Base-by-base conservation (phyloP, 2,888 invertebrate species). In the Sarcophaga variegata region DNA sequence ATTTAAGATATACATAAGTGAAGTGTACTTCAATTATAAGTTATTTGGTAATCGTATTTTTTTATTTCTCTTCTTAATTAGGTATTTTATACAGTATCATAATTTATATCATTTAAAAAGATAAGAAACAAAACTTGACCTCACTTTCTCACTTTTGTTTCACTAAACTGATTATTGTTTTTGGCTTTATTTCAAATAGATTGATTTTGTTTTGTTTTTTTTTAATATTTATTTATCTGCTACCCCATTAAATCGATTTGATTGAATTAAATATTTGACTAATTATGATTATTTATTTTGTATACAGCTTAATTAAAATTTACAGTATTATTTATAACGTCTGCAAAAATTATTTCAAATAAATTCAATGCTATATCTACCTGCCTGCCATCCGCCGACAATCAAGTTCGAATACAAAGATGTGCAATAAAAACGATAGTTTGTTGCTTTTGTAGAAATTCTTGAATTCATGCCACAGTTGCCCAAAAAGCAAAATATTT, bases 361-460 rank as follows among this genome's bases (percentile, higher is more conserved):
- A 64, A 74, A 69, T 63, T 47, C 66, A 63, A 60, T 66, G 45
- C 22, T 67, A 37, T 67, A 22, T 77, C 59, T 66, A 66, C 20
- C 60, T 20, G 12, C 54, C 20, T 20, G 12, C 54, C 20, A 69
- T 69, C 14, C 11, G 47, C 20, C 20, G 20, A 62, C 62, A 22
- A 75, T 72, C 59, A 62, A 67, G 37, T 83, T 69, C 47, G 62
- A 64, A 76, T 63, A 22, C 17, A 79, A 71, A 79, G 22, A 79
- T 27, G 62, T 47, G 62, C 22, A 78, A 20, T 66, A 47, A 14
- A n/a, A 45, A 59, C n/a, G 27, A 47, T 37, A 25, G 1, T 62
- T 49, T 79, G 45, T 85, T 67, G 25, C 22, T 17, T 47, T 63
- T 76, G 76, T 66, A 22, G n/a, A 84, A 75, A 83, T 83, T 85